Evolutionary conservation across 1,140 invertebrate genomes (phyloP), one percentile per base, ranked within the genome.

Genomic region (Lepidurus couesii): DNA sequence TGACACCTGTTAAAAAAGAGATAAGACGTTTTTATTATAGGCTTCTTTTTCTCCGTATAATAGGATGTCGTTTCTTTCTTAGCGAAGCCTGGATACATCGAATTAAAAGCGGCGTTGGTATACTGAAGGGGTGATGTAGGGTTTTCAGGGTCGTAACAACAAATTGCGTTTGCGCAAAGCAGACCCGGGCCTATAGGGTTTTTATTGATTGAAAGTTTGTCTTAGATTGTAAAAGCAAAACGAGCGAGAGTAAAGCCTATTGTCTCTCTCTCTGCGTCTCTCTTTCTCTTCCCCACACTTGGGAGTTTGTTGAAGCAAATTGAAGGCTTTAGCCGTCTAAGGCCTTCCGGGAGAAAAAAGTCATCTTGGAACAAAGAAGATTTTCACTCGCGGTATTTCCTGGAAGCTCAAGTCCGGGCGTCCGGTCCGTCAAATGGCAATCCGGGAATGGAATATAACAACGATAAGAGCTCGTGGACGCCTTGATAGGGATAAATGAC

Each of bases 141-240:
- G 53, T n/a, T 65, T n/a, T 65, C 53, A 65, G 6, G 16, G 53
- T 65, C n/a, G 53, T 65, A 65, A 65, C 13, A 21, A 21, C 16
- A 65, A 65, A 65, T 65, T 65, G 53, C 53, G 53, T 65, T 65
- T 65, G 53, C 53, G 53, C 53, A 65, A 13, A 16, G 9, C 9
- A 65, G 13, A 65, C 16, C 16, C 16, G 53, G 53, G 53, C 53
- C 53, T 65, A 65, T 65, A 65, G 53, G 53, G 53, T 65, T 65
- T 65, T 65, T 65, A 65, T 65, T 65, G 53, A 65, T 65, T 65
- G 53, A 65, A 65, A 65, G 53, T 65, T 65, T 65, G 53, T 65
- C 53, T 65, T 65, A 21, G 53, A 65, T 65, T 65, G 53, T 65
- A 65, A 65, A 65, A 65, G 53, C 53, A 21, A 65, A 65, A 65